phyloP scores from a whole-genome alignment of 2,113 vertebrate species.

The Zapornia atra region DNA sequence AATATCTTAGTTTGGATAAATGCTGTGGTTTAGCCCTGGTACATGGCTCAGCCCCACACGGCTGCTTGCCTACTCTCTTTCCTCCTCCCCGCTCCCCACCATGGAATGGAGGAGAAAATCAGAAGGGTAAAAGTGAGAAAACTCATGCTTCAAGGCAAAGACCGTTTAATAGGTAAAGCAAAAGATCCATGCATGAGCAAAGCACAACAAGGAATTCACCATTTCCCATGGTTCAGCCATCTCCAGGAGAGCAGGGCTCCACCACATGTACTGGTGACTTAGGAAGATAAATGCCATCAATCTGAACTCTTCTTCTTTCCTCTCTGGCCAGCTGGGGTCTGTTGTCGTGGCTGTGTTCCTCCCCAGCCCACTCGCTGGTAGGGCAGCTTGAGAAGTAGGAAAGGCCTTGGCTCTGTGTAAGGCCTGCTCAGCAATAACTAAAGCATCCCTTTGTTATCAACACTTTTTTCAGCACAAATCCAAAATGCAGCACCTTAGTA shows the following conservation, averaged over 20 bases:
- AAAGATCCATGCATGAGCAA: neutral
- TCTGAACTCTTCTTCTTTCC: neutral
- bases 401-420: neutral
- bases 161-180: neutral
- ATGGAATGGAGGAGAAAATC: neutral
- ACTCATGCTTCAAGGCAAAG: neutral
- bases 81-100: no score
- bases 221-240: neutral
- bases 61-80: neutral
- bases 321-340: neutral
- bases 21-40: neutral
- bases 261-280: rapidly evolving
- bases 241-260: neutral
- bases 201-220: neutral
- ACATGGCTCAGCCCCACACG: neutral
- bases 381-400: neutral
- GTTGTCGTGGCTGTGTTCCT: neutral
- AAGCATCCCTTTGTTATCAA: neutral
- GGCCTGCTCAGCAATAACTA: neutral
- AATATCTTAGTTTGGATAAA: neutral
- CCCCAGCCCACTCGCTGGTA: neutral
- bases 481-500: neutral
- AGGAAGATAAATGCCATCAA: neutral
- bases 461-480: neutral
- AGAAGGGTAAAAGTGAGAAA: neutral